Percentiles rank a stretch among this genome's conserved stretches.
Conservation (phyloP, 2,113 vertebrate genomes). For the Gorsachius goisagi region DNA sequence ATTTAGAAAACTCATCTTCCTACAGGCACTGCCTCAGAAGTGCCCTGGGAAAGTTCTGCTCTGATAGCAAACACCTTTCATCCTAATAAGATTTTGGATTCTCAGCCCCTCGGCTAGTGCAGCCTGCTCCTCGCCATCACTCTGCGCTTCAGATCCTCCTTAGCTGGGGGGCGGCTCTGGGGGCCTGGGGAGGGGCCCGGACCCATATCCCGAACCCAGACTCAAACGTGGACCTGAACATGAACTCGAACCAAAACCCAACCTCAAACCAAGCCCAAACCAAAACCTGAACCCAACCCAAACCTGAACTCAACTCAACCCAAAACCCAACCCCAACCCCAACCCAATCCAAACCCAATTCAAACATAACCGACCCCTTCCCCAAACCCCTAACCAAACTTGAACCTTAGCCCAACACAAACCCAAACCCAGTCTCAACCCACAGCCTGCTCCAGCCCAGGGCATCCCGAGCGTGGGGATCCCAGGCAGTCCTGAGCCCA, state of each 20-base stretch:
- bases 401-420: too few relatives aligned
- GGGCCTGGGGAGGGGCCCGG: background rate
- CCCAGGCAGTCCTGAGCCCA: background rate
- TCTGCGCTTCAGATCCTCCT: background rate
- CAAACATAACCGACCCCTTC: too few relatives aligned
- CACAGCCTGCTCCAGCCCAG: background rate
- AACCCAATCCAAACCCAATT: background rate
- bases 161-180: background rate
- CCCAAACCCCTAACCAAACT: too few relatives aligned
- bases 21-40: conserved; percentile 55
- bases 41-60: conserved; percentile 59
- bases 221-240: background rate
- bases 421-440: background rate
- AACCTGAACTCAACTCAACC: background rate
- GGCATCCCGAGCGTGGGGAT: accelerated
- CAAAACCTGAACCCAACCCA: background rate
- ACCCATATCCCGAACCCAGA: background rate
- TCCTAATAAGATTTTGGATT: background rate
- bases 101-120: background rate
- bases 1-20: conserved; percentile 72
- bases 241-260: background rate
- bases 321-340: background rate
- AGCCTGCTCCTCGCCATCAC: background rate
- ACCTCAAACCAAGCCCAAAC: background rate
- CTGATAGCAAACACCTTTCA: conserved; percentile 29